Base-by-base conservation (phyloP, 2,797 vertebrate genomes). In the Sebastes baramenuke region DNA sequence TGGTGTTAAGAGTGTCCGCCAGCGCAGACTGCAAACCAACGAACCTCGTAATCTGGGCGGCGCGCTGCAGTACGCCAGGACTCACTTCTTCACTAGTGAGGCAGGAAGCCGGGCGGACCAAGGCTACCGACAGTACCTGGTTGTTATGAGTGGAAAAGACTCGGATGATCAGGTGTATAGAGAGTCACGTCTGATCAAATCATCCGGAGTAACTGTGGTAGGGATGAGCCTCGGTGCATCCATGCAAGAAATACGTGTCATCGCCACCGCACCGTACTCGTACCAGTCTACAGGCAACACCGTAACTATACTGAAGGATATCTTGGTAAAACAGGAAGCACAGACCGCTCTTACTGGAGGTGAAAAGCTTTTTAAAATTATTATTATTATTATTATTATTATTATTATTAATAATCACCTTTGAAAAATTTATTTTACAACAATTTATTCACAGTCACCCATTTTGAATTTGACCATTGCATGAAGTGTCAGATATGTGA, bases 201-300 rank as follows among this genome's bases (percentile, higher is more conserved):
- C 88, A 4, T 74, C 87, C 3, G 96, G 96, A 0, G 61, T 97
- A 4, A 95, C 87, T 0, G 77, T 97, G 55, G 52, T 96, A 36
- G 91, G 92, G 9, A 34, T 97, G 67, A 95, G 92, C 12, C 6
- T 95, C 0, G 90, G 89, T 18, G 87, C 91, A 2, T 84, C 93
- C 0, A 18, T 38, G 30, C 3, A 7, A 1, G 93, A 96, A 34
- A 83, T 96, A 29, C 68, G 83, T 0, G 1, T 69, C 2, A 72
- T 96, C 2, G 83, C 94, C 5, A 89, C 91, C 1, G 9, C 54
- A 2, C 10, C 77, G 0, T 74, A 94, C 4, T 8, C 76, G 1
- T 95, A 87, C 72, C 77, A 87, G 32, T n/a, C 84, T 4, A 3
- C 73, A 25, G 0, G 13, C 27, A 29, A 22, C 0, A 4, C 87